Percentiles rank a stretch among this genome's conserved stretches.
Evolutionary conservation across 2,113 vertebrate species (phyloP).

Genomic region (Lophura nycthemera): DNA sequence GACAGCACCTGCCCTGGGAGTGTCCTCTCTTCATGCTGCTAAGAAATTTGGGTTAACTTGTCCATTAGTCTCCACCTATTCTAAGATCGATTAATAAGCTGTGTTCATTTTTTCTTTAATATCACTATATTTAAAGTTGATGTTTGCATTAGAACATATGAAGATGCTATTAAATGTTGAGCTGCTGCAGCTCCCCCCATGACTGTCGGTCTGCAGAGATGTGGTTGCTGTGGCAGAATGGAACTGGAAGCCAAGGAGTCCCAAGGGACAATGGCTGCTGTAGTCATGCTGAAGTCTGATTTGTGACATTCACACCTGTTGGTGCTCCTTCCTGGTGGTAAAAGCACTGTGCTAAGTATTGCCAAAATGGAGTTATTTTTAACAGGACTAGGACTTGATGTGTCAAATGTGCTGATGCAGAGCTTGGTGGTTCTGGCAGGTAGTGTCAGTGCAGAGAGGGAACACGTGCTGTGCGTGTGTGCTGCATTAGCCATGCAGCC

Average conservation of each 20-base stretch:
- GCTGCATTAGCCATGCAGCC: not conserved
- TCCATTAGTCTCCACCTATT: not conserved
- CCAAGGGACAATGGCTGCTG: not conserved
- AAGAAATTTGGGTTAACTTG: not conserved
- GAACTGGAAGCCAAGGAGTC: not conserved
- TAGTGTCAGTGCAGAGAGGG: not conserved
- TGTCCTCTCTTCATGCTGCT: accelerated
- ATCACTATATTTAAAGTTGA: not conserved
- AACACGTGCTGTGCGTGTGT: not conserved
- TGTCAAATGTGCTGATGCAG: not conserved
- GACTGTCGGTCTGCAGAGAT: not conserved
- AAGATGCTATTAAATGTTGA: not conserved
- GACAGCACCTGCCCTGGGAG: not conserved
- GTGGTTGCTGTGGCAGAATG: not conserved
- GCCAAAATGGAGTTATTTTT: not conserved
- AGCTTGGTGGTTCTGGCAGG: not conserved
- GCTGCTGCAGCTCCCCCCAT: not conserved
- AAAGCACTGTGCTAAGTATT: not conserved
- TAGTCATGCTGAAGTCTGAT: not conserved
- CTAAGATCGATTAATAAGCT: accelerated
- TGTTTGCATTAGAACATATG: not conserved
- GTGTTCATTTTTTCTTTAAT: not conserved
- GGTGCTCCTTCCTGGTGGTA: not conserved
- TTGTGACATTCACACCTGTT: not conserved
- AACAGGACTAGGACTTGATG: not conserved